Evolutionary conservation across 2,113 vertebrate genomes (phyloP), one percentile per base, ranked within the genome.

Genomic region (Otis tarda): DNA sequence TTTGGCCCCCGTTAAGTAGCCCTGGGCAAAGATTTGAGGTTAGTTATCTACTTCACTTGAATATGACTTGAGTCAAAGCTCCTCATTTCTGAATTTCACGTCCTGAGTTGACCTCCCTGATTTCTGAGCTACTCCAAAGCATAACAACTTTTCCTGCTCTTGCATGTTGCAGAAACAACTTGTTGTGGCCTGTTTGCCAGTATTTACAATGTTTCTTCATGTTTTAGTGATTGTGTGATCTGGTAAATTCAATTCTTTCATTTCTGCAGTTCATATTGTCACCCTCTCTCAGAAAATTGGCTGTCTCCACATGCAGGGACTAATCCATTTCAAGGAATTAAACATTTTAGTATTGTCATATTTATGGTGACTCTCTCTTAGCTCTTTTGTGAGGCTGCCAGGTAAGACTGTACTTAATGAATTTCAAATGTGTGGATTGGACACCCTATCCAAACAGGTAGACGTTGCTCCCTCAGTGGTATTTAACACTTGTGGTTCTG

Each of bases 31-130:
- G 74, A 82, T 85, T 91, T 85, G 87, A 70, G 41, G 67, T 87
- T 95, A 74, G 80, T 89, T 89, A 87, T 89, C 81, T 91, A 12
- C 14, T 93, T 87, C 31, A 79, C 70, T 79, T 61, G 65, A 92
- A 75, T 27, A 60, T 47, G 60, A 69, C 25, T 92, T 68, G 53
- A 92, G 55, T 37, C 0, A 0, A 91, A 95, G 67, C 10, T 94
- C 43, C 74, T 94, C 4, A 28, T 78, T 94, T 91, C 57, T 87
- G 14, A 61, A 55, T 89, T 93, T 93, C n/a, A n/a, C 85, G 90
- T 89, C 95, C 95, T 84, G 69, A 83, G 41, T 27, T 95, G 90
- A 94, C 94, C 94, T 89, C 53, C 49, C 11, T 3, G 6, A 39
- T 65, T 87, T 91, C 53, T 94, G 69, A 94, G 56, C 43, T 84